Evolutionary conservation across 92 coral and sea anemone species (phyloP), one percentile per base, ranked within the genome.

Genomic region (Zoanthus gigantus): DNA sequence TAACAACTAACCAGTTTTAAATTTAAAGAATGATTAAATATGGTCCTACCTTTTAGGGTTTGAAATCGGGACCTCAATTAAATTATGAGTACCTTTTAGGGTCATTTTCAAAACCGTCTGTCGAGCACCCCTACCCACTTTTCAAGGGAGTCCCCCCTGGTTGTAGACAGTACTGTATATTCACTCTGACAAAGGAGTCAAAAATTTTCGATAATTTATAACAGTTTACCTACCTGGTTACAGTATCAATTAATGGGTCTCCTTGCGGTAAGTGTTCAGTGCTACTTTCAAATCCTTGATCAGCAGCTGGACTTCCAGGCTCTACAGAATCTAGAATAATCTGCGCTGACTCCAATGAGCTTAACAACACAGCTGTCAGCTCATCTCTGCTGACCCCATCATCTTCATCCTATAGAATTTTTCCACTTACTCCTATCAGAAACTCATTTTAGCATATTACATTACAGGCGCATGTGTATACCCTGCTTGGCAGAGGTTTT

Each of bases 351-450:
- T 95, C 97, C 83, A 97, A 87, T 13, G 98, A 95, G 71, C 99
- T 97, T 34, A 97, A 72, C 16, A 97, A 92, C 50, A 97, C 95
- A 7, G 99, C 98, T 74, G 95, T 97, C 68, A 97, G 83, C 71
- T 97, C 99, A 94, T 97, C 99, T 80, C 94, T 93, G 46, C 98
- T 94, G 57, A 97, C 99, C 10, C 98, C 97, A 91, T 87, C 97
- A 82, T 97, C 96, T 74, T 97, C 98, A 67, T 94, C 97, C 94
- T 96, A 73, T 86, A 18, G 16, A 58, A 83, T 23, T 74, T 65
- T 7, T 46, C 9, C 37, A 68, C 73, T 68, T 68, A 5, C 42
- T 30, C 30, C 10, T 30, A 50, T 16, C 14, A 69, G 1, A 69
- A 13, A 30, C 14, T 67, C 28, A 8, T 23, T 67, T 23, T 14